phyloP scores from a whole-genome alignment of 2,113 vertebrate genomes.

The Thermophis baileyi region DNA sequence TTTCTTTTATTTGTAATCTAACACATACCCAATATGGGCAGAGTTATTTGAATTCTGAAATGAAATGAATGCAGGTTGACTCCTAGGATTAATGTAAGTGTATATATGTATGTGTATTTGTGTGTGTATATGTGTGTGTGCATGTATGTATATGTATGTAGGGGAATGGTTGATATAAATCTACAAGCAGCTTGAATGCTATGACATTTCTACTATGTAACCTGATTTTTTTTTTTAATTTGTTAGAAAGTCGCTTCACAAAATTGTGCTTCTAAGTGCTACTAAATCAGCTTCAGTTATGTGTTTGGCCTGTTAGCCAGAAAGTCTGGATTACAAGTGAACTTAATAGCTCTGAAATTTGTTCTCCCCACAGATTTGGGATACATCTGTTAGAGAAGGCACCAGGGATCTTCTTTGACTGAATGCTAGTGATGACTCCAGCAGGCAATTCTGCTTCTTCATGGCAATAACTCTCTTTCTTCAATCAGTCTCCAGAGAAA shows the following conservation, averaged over 20 bases:
- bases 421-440: slow-evolving; percentile 26
- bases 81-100: background rate
- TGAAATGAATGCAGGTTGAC: background rate
- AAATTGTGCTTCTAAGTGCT: background rate
- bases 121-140: background rate
- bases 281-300: background rate
- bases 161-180: background rate
- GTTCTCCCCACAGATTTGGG: slow-evolving; percentile 19
- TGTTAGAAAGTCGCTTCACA: background rate
- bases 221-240: background rate
- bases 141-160: background rate
- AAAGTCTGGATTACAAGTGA: slow-evolving; percentile 18
- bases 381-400: slow-evolving; percentile 27
- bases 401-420: slow-evolving; percentile 9
- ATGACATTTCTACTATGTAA: background rate
- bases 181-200: background rate
- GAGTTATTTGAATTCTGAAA: background rate
- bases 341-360: slow-evolving; percentile 31
- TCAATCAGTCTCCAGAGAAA: slow-evolving; percentile 27
- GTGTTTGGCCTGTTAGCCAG: background rate
- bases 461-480: slow-evolving; percentile 20
- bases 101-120: background rate
- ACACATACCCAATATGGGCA: background rate
- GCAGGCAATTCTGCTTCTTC: slow-evolving; percentile 33
- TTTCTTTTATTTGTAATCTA: background rate